These are phyloP conservation scores for Xenopus tropicalis DNA, from an alignment of 2,113 vertebrate species.

Conservation along the genomic window DNA sequence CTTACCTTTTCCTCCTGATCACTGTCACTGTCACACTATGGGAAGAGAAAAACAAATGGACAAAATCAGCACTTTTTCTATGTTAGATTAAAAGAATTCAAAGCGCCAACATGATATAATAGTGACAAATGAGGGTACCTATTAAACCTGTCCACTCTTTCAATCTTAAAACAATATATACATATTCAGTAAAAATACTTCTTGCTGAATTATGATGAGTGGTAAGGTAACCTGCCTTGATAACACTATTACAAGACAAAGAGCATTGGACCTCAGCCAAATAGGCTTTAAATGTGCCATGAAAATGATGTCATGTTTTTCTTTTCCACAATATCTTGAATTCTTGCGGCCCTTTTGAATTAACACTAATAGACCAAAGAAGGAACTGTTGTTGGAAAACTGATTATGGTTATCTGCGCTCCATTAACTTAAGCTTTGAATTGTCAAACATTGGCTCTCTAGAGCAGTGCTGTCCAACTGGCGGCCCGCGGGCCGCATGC, in stretches of 20 bases:
- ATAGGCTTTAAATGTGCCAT: conserved; percentile 15
- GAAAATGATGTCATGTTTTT: neutral
- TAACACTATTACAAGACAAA: conserved; percentile 6
- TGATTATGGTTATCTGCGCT: no score
- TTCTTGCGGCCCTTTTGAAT: no score
- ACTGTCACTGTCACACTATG: conserved; percentile 90
- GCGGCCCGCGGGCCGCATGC: no score
- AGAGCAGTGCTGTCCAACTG: no score
- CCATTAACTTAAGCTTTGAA: no score
- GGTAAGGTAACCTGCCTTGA: neutral
- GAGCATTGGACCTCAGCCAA: conserved; percentile 4
- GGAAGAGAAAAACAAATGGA: conserved; percentile 52
- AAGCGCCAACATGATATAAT: conserved; percentile 20
- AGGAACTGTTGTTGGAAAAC: no score
- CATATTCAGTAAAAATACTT: no score
- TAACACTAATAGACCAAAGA: no score
- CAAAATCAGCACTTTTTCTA: conserved; percentile 6
- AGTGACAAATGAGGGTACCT: conserved; percentile 1
- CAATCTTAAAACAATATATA: conserved; percentile 1
- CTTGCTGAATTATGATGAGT: conserved; percentile 1
- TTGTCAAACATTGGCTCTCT: no score
- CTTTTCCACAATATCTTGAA: no score
- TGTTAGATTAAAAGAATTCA: conserved; percentile 1
- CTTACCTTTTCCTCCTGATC: conserved; percentile 97
- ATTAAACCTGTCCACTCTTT: conserved; percentile 2